Evolutionary conservation across 1,140 invertebrate species (phyloP), one percentile per base, ranked within the genome.

Genomic region (Scaptomyza pallida): DNA sequence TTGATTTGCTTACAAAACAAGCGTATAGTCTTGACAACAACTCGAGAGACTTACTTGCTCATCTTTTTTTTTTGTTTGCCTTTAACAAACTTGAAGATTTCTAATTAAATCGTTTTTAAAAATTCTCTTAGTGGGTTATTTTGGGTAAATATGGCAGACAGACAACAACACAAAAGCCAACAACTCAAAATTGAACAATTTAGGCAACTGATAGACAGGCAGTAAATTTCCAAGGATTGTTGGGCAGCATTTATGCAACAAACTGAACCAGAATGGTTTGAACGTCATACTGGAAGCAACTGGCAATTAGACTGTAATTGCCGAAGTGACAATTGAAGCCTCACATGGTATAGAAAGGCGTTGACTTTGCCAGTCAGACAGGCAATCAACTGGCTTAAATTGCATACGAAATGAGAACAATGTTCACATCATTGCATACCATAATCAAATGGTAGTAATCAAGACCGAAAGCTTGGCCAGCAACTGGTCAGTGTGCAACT

Each of bases 231-330:
- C 33, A n/a, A 13, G 12, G 40, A 21, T 40, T 52, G 19, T 10
- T 3, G 41, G 19, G 13, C 13, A 16, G 35, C 21, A 55, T 41
- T 54, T 43, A 26, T 55, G 54, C 15, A 40, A 16, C 19, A 43
- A 37, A 17, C 16, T 33, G 37, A 35, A 44, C 44, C 4, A 21
- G 21, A 21, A 52, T 61, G 26, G 51, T 64, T 48, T 47, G 43
- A 45, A 23, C 30, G 51, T 45, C 43, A 33, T n/a, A 35, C n/a
- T 57, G 5, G 5, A 41, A 56, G 19, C 54, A 64, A 60, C 19
- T 67, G 54, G 35, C 68, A 72, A 67, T 65, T 59, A 72, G 52
- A n/a, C 45, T 47, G 17, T 55, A 10, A 26, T 26, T 16, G 52
- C 15, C 40, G 30, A 43, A 63, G 51, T 48, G 61, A 44, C 68